A percentile compares a stretch with the other conserved stretches of the same genome.
Conservation (phyloP, 2,888 invertebrate species). For the Rhagonycha fulva region DNA sequence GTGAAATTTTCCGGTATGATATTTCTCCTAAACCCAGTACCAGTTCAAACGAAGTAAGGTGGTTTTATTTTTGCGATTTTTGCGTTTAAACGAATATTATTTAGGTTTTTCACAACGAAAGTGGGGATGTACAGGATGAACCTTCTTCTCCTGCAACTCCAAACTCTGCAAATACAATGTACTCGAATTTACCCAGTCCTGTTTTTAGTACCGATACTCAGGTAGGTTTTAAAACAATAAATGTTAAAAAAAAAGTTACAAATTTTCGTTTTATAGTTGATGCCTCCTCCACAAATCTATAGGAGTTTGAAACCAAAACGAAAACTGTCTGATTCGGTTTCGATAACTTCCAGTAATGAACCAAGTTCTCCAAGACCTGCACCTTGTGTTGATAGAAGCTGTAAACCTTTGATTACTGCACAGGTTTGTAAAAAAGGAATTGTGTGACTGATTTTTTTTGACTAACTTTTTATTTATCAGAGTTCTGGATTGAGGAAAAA, state of each 20-base stretch:
- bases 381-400: constrained; percentile 66
- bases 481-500: constrained; percentile 47
- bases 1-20: constrained; percentile 64
- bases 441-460: neutral
- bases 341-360: constrained; percentile 50
- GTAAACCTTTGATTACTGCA: constrained; percentile 61
- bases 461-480: constrained; percentile 24
- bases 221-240: constrained; percentile 24
- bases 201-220: constrained; percentile 41
- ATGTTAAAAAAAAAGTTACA: neutral
- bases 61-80: neutral
- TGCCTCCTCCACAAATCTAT: constrained; percentile 77
- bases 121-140: constrained; percentile 43
- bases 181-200: constrained; percentile 65
- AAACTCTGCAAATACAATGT: constrained; percentile 54
- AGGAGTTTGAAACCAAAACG: constrained; percentile 78
- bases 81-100: neutral
- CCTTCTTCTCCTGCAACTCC: constrained; percentile 58
- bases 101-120: constrained; percentile 50
- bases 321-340: constrained; percentile 57
- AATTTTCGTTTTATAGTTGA: constrained; percentile 34
- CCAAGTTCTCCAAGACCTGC: constrained; percentile 56
- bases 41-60: constrained; percentile 42
- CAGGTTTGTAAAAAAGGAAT: constrained; percentile 48
- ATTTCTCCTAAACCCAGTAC: constrained; percentile 54